Conservation (phyloP, 92 coral and sea anemone species). For the Scolanthus callimorphus region DNA sequence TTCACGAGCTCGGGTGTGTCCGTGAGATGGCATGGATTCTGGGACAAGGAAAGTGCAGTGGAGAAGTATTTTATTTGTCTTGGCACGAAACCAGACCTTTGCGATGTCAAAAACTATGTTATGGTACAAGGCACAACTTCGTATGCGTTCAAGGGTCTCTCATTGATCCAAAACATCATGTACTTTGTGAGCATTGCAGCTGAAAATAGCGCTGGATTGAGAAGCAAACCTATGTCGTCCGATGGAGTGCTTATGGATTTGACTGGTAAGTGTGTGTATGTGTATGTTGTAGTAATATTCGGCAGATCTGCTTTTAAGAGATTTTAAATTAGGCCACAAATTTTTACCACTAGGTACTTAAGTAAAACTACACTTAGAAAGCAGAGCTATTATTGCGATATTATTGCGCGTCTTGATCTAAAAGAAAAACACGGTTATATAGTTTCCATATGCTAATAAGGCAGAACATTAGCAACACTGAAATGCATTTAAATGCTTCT, state of each 20-base stretch:
- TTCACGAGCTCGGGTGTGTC: conserved; percentile 67
- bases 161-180: conserved; percentile 50
- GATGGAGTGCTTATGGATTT: conserved; percentile 70
- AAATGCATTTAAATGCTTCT: too few relatives aligned
- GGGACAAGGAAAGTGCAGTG: conserved; percentile 78
- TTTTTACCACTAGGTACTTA: too few relatives aligned
- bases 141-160: conserved; percentile 23
- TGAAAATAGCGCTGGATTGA: conserved; percentile 70
- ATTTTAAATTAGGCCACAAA: too few relatives aligned
- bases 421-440: too few relatives aligned
- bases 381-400: too few relatives aligned
- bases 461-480: too few relatives aligned
- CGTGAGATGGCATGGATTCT: conserved; percentile 76
- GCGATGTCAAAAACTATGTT: conserved; percentile 52
- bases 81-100: conserved; percentile 60
- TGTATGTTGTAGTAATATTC: too few relatives aligned
- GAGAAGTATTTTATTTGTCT: conserved; percentile 62
- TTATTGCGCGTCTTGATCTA: too few relatives aligned
- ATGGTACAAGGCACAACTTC: conserved; percentile 43
- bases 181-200: conserved; percentile 77
- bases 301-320: too few relatives aligned
- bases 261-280: conserved; percentile 83
- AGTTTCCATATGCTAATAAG: too few relatives aligned
- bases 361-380: too few relatives aligned
- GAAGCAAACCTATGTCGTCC: conserved; percentile 64